Evolutionary conservation across 2,113 vertebrate genomes (phyloP).

Genomic region (Neodontobutis hainanensis): DNA sequence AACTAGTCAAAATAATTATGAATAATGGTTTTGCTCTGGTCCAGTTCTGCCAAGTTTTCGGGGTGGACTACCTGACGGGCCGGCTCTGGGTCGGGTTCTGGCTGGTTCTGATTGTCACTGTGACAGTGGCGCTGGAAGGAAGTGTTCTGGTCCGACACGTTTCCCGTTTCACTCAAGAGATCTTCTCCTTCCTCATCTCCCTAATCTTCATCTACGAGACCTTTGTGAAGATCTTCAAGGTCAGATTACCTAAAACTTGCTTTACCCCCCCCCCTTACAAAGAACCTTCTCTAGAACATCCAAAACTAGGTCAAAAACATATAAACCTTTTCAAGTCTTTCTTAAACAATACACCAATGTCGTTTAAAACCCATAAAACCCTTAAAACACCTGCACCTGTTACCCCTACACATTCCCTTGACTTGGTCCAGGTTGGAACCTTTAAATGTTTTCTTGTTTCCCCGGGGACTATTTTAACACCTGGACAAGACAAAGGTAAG

Average conservation of each 20-base stretch:
- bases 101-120: conserved; percentile 88
- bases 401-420: background rate
- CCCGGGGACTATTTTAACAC: too few relatives aligned
- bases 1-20: too few relatives aligned
- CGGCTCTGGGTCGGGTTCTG: conserved; percentile 95
- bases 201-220: conserved; percentile 97
- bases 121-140: conserved; percentile 92
- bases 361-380: background rate
- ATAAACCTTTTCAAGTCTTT: too few relatives aligned
- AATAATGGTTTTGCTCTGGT: background rate
- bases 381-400: too few relatives aligned
- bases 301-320: too few relatives aligned
- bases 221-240: conserved; percentile 89
- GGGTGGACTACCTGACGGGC: conserved; percentile 90
- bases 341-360: background rate
- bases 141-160: conserved; percentile 94
- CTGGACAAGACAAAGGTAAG: too few relatives aligned
- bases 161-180: conserved; percentile 94
- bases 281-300: too few relatives aligned
- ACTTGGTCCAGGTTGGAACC: too few relatives aligned
- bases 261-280: too few relatives aligned
- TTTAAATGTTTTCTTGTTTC: too few relatives aligned
- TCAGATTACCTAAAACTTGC: conserved; percentile 34
- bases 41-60: conserved; percentile 86
- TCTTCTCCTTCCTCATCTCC: conserved; percentile 93